Percentiles rank a stretch among this genome's conserved stretches.
phyloP scores from a whole-genome alignment of 2,888 invertebrate species.

The Notodonta dromedarius region DNA sequence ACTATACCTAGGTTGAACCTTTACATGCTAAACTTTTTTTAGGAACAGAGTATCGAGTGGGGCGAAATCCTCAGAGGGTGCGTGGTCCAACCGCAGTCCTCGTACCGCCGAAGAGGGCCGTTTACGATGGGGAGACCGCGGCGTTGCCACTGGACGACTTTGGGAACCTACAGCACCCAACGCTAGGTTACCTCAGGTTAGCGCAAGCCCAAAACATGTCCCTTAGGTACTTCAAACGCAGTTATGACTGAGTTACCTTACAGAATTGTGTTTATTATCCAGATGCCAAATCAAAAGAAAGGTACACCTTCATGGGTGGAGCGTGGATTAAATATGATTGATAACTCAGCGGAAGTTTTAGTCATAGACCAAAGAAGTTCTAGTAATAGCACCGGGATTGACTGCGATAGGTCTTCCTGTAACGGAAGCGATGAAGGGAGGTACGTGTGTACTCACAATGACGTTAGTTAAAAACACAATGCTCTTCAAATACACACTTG shows the following conservation, averaged over 20 bases:
- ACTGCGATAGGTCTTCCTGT: conserved; percentile 74
- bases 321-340: conserved; percentile 81
- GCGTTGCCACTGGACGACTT: conserved; percentile 86
- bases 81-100: conserved; percentile 71
- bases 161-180: conserved; percentile 86
- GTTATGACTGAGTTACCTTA: background rate
- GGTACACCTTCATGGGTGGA: conserved; percentile 84
- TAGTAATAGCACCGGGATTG: conserved; percentile 69
- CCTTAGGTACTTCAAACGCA: no score
- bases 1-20: no score
- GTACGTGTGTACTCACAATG: conserved; percentile 40
- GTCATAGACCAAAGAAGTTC: conserved; percentile 84
- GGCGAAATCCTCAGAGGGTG: conserved; percentile 56
- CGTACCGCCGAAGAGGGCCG: conserved; percentile 84
- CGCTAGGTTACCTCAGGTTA: conserved; percentile 77
- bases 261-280: conserved; percentile 18
- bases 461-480: background rate
- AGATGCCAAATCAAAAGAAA: conserved; percentile 81
- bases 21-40: conserved; percentile 12
- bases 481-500: background rate
- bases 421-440: conserved; percentile 79
- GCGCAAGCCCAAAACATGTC: background rate
- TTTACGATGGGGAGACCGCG: conserved; percentile 90
- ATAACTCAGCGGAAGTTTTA: conserved; percentile 80
- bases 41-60: conserved; percentile 59